Evolutionary conservation across 2,113 vertebrate genomes (phyloP), one percentile per base, ranked within the genome.

Genomic region (Origma solitaria): DNA sequence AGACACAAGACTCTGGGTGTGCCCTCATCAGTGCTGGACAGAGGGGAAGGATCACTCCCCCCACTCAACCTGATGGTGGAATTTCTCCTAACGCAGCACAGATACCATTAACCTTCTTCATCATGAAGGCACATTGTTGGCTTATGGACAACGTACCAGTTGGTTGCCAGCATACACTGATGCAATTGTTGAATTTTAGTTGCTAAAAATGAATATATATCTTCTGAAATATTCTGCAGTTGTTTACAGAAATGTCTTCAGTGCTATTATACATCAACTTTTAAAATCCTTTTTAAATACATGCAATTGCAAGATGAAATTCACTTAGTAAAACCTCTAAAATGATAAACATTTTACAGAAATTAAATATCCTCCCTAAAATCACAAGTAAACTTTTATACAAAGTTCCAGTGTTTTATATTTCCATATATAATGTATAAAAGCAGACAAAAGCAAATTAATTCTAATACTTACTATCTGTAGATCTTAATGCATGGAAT

Each of bases 61-160:
- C 35, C 1, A 13, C 20, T 37, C 4, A 2, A 1, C 3, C 9
- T 45, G 12, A 30, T 2, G 6, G 14, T 27, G 22, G 60, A 15
- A 60, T 53, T 58, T 25, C 24, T 92, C 20, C 38, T 64, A 30
- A 60, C 12, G 24, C 3, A 93, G 15, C 20, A 42, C 5, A 54
- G 44, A 45, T 10, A 35, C 9, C 2, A 28, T 50, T 45, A 54
- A 12, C 22, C 0, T 6, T 9, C 20, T 60, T 69, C 50, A 25
- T 18, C 7, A 47, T 6, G 49, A 54, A 19, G 13, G 7, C 7
- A 33, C 8, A 13, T 22, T 64, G 13, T 11, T 64, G 73, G 7
- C 9, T 87, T 12, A 19, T 21, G 23, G 28, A 37, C 27, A 56
- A 15, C 31, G 49, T 65, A 15, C 2, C 22, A 23, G 22, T 80